A percentile compares a stretch with the other conserved stretches of the same genome.
Evolutionary conservation across 2,113 vertebrate genomes (phyloP).

Genomic region (Stegostoma tigrinum): DNA sequence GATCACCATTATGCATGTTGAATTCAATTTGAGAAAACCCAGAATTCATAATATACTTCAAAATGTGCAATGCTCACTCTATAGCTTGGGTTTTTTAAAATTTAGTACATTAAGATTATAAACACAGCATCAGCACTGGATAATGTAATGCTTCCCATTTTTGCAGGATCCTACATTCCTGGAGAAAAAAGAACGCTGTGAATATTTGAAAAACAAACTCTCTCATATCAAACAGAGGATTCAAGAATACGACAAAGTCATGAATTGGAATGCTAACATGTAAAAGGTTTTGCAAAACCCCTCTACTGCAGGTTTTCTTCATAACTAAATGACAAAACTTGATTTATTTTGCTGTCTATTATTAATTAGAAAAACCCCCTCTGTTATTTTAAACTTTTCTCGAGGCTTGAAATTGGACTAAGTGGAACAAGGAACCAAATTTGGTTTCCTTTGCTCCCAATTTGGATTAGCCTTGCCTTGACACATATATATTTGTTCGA

Average conservation of each 20-base stretch:
- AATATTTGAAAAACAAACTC: conserved; percentile 91
- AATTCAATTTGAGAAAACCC: neutral
- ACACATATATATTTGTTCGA: neutral
- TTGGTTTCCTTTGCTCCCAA: neutral
- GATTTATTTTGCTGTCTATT: neutral
- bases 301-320: neutral
- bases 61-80: neutral
- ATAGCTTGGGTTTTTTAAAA: neutral
- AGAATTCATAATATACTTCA: neutral
- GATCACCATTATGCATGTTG: neutral
- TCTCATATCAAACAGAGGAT: conserved; percentile 93
- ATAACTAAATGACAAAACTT: neutral
- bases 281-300: neutral
- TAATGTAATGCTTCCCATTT: conserved; percentile 34
- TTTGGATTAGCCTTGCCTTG: neutral
- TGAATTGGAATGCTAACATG: conserved; percentile 76
- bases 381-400: neutral
- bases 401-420: neutral
- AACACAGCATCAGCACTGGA: neutral
- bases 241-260: conserved; percentile 86
- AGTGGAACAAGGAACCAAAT: neutral
- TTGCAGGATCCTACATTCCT: conserved; percentile 77
- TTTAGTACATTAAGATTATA: neutral
- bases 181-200: conserved; percentile 88
- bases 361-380: neutral